These are phyloP conservation scores for Poeciliopsis gracilis DNA, from an alignment of 2,797 vertebrate genomes.

Conservation along the genomic window DNA sequence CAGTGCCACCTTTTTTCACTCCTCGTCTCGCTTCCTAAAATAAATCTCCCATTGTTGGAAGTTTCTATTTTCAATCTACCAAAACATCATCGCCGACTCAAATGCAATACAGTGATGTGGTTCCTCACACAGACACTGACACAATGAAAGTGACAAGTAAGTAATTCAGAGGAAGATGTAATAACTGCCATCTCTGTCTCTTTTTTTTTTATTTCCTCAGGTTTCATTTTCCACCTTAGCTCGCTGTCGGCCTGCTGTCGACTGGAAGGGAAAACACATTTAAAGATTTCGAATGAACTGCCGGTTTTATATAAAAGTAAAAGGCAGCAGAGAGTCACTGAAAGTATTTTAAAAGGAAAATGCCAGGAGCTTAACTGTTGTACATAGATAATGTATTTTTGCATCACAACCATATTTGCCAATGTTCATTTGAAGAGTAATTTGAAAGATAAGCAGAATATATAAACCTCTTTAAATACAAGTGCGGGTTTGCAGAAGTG, in stretches of 20 bases:
- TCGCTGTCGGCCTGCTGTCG: slow-evolving; percentile 37
- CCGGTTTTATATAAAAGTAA: slow-evolving; percentile 31
- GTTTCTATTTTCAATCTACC: slow-evolving; percentile 12
- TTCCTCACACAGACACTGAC: slow-evolving; percentile 25
- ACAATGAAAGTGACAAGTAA: slow-evolving; percentile 38
- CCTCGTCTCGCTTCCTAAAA: background rate
- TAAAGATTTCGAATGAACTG: slow-evolving; percentile 56
- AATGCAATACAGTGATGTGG: background rate
- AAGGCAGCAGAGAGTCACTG: slow-evolving; percentile 37
- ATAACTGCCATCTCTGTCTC: slow-evolving; percentile 43
- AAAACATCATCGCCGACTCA: background rate
- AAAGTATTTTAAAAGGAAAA: slow-evolving; percentile 28
- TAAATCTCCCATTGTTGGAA: background rate
- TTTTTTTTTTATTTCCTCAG: slow-evolving; percentile 9
- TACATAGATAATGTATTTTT: slow-evolving; percentile 51
- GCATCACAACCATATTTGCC: background rate
- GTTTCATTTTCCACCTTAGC: slow-evolving; percentile 45
- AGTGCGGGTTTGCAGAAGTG: background rate
- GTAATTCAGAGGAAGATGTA: slow-evolving; percentile 42
- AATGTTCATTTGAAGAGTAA: background rate
- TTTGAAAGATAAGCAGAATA: slow-evolving; percentile 3
- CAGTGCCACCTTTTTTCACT: background rate
- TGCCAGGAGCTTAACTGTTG: slow-evolving; percentile 28
- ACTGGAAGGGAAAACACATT: slow-evolving; percentile 61
- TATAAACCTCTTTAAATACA: background rate